A percentile compares a stretch with the other conserved stretches of the same genome.
Evolutionary conservation across 2,797 vertebrate species (phyloP).

Genomic region (Chromobotia macracanthus): DNA sequence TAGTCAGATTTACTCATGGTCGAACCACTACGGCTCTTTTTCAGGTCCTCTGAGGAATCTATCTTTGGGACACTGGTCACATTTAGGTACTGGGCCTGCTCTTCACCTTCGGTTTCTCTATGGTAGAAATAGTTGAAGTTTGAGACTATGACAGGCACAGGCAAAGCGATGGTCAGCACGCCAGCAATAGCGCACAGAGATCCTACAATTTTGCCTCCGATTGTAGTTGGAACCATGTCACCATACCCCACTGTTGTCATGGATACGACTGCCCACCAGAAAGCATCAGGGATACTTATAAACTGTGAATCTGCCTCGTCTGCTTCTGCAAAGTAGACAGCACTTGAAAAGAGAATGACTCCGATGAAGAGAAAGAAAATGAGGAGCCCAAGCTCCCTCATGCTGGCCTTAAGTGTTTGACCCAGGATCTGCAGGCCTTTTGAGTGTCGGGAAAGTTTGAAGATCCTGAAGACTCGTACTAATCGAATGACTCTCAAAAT

Average conservation of each 20-base stretch:
- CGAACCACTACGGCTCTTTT: conserved; percentile 92
- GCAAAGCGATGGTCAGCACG: conserved; percentile 88
- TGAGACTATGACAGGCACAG: conserved; percentile 89
- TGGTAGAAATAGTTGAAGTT: conserved; percentile 95
- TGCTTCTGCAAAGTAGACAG: conserved; percentile 96
- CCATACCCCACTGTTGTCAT: conserved; percentile 92
- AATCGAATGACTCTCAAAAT: conserved; percentile 95
- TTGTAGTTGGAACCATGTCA: conserved; percentile 90
- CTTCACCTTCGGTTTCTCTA: conserved; percentile 88
- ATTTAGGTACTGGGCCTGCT: conserved; percentile 88
- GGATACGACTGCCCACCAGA: conserved; percentile 92
- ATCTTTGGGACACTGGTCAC: conserved; percentile 88
- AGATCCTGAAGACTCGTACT: conserved; percentile 96
- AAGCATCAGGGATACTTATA: conserved; percentile 87
- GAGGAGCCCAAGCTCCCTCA: conserved; percentile 92
- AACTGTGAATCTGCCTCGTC: conserved; percentile 87
- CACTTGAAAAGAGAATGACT: conserved; percentile 98
- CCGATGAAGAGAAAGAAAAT: conserved; percentile 99
- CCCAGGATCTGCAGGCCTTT: conserved; percentile 97
- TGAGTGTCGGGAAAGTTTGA: conserved; percentile 96
- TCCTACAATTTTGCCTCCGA: conserved; percentile 90
- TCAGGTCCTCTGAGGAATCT: conserved; percentile 86
- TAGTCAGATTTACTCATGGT: conserved; percentile 90
- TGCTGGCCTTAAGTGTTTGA: conserved; percentile 96
- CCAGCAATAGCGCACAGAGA: conserved; percentile 88